Evolutionary conservation across 2,888 invertebrate genomes (phyloP).

Genomic region (Parnassius mnemosyne): DNA sequence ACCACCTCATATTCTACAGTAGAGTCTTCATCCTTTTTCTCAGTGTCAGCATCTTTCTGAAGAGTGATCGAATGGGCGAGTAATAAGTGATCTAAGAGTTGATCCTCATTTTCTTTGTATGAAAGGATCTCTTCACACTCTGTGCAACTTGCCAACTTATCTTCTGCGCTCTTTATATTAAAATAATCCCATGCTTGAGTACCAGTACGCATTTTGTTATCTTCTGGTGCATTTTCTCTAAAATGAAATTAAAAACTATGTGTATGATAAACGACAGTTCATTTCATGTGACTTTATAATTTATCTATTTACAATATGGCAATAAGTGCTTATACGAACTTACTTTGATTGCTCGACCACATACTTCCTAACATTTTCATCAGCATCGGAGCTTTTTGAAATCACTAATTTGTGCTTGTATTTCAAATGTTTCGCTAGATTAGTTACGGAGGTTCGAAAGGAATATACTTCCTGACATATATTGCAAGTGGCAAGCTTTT

Average conservation of each 20-base stretch:
- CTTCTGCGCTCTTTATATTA: background rate
- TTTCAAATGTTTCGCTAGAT: conserved; percentile 5
- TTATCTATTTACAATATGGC: no score
- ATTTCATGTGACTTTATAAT: no score
- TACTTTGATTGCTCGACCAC: background rate
- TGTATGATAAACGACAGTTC: no score
- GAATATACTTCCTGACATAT: background rate
- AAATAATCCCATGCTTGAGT: conserved; percentile 2
- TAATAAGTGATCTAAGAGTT: background rate
- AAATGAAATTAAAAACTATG: no score
- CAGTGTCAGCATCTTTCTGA: background rate
- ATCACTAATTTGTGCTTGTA: background rate
- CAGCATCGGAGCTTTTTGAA: background rate
- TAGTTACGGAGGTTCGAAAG: background rate
- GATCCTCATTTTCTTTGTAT: background rate
- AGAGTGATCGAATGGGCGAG: background rate
- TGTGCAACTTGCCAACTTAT: background rate
- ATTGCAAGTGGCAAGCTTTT: conserved; percentile 25
- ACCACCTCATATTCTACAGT: background rate
- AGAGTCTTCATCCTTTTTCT: background rate
- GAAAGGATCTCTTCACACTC: conserved; percentile 1
- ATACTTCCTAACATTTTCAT: background rate
- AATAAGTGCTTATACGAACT: background rate
- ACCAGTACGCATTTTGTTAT: no score
- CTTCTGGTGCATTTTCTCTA: no score